phyloP scores from a whole-genome alignment of 1,140 invertebrate species.

The Trialeurodes vaporariorum region DNA sequence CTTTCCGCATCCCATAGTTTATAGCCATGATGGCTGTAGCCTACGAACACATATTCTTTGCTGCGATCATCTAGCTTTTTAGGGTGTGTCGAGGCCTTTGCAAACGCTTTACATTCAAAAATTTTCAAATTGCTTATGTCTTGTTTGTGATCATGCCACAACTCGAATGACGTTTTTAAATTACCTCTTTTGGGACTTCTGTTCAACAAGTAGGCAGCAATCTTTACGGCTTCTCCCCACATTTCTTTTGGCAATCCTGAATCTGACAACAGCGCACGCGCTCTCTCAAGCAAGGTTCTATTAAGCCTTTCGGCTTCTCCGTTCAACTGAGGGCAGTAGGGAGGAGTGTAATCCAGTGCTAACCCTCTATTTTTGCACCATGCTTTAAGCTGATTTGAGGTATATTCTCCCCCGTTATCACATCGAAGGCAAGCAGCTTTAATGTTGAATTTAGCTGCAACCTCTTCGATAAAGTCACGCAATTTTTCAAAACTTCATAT shows the following conservation, averaged over 20 bases:
- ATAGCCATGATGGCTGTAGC: constrained; percentile 10
- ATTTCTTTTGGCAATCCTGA: constrained; percentile 26
- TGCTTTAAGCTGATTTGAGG: constrained; percentile 25
- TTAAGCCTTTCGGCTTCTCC: constrained; percentile 32
- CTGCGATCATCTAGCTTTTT: constrained; percentile 15
- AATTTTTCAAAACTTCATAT: too few relatives aligned
- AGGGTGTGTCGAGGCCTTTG: constrained; percentile 16
- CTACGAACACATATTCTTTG: constrained; percentile 15
- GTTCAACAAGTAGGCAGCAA: constrained; percentile 35
- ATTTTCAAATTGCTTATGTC: too few relatives aligned
- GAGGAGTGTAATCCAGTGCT: constrained; percentile 21
- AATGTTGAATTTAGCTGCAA: too few relatives aligned
- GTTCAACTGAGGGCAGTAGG: constrained; percentile 34
- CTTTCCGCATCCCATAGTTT: not conserved
- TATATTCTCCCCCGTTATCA: constrained; percentile 22
- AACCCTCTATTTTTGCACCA: constrained; percentile 19
- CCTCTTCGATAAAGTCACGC: too few relatives aligned
- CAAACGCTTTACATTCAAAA: constrained; percentile 16
- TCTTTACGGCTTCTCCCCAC: constrained; percentile 35
- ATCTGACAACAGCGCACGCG: constrained; percentile 30
- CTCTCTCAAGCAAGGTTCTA: constrained; percentile 31
- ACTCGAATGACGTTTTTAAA: constrained; percentile 21
- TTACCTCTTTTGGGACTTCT: too few relatives aligned
- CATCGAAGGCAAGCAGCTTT: too few relatives aligned
- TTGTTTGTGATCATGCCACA: constrained; percentile 18